Base-by-base conservation (phyloP, 2,113 vertebrate genomes). In the Clarias batrachus region DNA sequence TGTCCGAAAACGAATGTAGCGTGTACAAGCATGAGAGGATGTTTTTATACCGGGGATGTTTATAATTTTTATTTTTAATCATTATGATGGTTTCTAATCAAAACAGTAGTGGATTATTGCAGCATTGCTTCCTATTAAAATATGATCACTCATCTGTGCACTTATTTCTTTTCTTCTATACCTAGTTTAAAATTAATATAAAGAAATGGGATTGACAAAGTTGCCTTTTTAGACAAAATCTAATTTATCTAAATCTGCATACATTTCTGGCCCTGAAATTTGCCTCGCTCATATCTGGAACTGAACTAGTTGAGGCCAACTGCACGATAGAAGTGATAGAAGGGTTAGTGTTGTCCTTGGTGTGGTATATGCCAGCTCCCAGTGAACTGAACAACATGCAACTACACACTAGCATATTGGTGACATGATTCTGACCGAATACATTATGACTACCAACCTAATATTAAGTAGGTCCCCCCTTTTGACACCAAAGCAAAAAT, bases 1-100 rank as follows among this genome's bases (percentile, higher is more conserved):
- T 94, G 91, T 91, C 84, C 86, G 90, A 73, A 87, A 52, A 63
- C 48, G n/a, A 94, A 94, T 95, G 94, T 94, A 92, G 92, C 92
- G 91, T 93, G 91, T 91, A 92, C 90, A 93, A 93, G 94, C 95
- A 95, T 95, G 94, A 94, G 91, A 93, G 93, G 91, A 92, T 93
- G 94, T 91, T 95, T 95, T 94, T 95, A 93, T 95, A 95, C 94
- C 65, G n/a, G 93, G 91, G 90, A 94, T 92, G 93, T 95, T 95
- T 95, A 89, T 94, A 92, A 93, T 93, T 94, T 89, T 90, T 91
- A 87, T 94, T 94, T 94, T 90, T 91, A 92, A 92, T 93, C 87
- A 91, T 94, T 91, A 92, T 87, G 90, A 92, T 93, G 81, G 90
- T 92, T 93, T 92, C 92, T 91, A 90, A 92, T 85, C 87, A 93